These are phyloP conservation scores for Meandrusa payeni DNA, from an alignment of 2,888 invertebrate species.

Conservation along the genomic window DNA sequence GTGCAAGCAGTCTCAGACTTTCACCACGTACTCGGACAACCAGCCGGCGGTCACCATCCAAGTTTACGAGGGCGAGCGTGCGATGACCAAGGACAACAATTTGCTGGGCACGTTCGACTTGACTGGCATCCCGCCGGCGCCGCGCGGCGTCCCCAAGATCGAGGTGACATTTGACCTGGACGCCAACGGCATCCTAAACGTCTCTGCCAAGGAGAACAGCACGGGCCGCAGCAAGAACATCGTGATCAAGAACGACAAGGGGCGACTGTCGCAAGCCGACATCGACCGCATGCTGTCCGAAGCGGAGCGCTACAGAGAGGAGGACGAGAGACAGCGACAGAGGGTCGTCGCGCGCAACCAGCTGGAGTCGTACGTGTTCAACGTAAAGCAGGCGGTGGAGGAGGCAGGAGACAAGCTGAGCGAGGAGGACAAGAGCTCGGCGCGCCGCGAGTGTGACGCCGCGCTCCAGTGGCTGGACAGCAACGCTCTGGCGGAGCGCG, in stretches of 20 bases:
- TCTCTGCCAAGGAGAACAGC: slow-evolving; percentile 84
- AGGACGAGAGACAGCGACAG: slow-evolving; percentile 85
- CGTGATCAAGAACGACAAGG: slow-evolving; percentile 88
- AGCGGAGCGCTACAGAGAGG: slow-evolving; percentile 84
- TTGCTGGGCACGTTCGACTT: slow-evolving; percentile 40
- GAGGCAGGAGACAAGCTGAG: too few species aligned
- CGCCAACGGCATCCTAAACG: slow-evolving; percentile 74
- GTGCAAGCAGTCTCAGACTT: slow-evolving; percentile 83
- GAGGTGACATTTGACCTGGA: too few species aligned
- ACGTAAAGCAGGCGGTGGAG: slow-evolving; percentile 82
- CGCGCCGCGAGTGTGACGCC: too few species aligned
- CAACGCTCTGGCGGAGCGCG: too few species aligned
- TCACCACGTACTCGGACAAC: slow-evolving; percentile 88
- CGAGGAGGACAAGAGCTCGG: too few species aligned
- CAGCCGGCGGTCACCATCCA: slow-evolving; percentile 71
- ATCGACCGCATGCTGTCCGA: slow-evolving; percentile 86
- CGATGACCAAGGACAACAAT: slow-evolving; percentile 87
- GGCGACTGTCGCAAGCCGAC: slow-evolving; percentile 84
- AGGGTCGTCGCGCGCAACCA: slow-evolving; percentile 86
- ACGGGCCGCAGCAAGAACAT: slow-evolving; percentile 84
- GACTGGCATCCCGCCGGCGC: too few species aligned
- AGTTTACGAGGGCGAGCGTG: slow-evolving; percentile 83
- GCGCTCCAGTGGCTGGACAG: too few species aligned
- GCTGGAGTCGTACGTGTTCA: slow-evolving; percentile 86
- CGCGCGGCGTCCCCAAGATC: too few species aligned